Evolutionary conservation across 1,140 invertebrate species (phyloP).

Genomic region (Heliothis subflexa): DNA sequence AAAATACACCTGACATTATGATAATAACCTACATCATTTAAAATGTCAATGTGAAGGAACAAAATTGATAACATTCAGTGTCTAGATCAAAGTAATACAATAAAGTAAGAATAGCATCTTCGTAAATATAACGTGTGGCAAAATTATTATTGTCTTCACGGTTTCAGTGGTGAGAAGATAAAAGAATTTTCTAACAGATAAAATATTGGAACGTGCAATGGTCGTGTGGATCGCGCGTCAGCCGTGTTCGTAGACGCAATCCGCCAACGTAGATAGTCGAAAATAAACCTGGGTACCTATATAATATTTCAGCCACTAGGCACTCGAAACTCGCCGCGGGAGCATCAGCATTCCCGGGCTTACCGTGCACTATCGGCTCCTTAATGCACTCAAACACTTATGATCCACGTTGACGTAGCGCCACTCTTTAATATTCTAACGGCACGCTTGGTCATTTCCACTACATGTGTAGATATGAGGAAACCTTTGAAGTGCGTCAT

Average conservation of each 20-base stretch:
- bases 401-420: conserved; percentile 14
- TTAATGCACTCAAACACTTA: conserved; percentile 52
- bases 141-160: conserved; percentile 12
- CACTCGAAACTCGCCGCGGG: conserved; percentile 60
- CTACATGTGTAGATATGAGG: background rate
- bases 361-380: conserved; percentile 30
- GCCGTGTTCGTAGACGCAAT: conserved; percentile 68
- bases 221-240: conserved; percentile 59
- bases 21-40: no score
- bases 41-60: background rate
- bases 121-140: conserved; percentile 22
- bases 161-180: conserved; percentile 21
- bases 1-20: no score
- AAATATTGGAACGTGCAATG: conserved; percentile 54
- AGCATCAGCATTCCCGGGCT: conserved; percentile 55
- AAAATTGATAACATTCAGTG: background rate
- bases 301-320: conserved; percentile 76
- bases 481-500: no score
- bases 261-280: conserved; percentile 74
- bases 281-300: conserved; percentile 78
- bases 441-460: background rate
- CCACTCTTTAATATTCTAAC: conserved; percentile 10
- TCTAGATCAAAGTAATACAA: background rate
- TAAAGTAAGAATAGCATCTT: background rate
- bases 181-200: conserved; percentile 38